Base-by-base conservation (phyloP, 2,113 vertebrate species). In the Mustelus asterias region DNA sequence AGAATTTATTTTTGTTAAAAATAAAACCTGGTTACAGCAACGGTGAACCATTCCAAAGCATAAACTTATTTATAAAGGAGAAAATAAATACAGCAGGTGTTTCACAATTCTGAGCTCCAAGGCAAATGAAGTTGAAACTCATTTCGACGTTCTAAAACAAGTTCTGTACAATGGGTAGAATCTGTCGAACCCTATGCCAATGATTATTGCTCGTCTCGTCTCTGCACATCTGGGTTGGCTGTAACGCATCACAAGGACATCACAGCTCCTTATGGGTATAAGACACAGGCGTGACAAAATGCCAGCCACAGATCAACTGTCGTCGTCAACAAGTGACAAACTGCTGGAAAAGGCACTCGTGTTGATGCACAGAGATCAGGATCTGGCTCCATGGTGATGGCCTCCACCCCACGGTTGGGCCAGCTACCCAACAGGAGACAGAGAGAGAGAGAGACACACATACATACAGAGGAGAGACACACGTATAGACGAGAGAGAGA, bases 321-420 rank as follows among this genome's bases (percentile, higher is more conserved):
- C 16, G n/a, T 65, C 29, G 89, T 65, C 60, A 0, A 5, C n/a
- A 92, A 37, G 33, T 37, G 54, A 60, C 11, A 13, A 16, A 92
- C 14, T 60, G 88, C 88, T 92, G 88, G 88, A 93, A 93, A 93
- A 93, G 89, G 89, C 89, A 93, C 89, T 93, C 63, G 16, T 22
- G 29, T n/a, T 18, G 29, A 93, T 18, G 60, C n/a, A 63, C 11
- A 8, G 37, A 83, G 80, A 83, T 41, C 37, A 41, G 80, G 80
- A 44, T 83, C 80, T 44, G 18, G 80, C 37, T 44, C 37, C 0
- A 83, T 83, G 80, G 37, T 20, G 80, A 41, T 20, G 37, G 7
- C 80, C 80, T 41, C 72, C 72, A 76, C n/a, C 78, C 78, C 78
- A 37, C 0, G 3, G 78, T 41, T n/a, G n/a, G n/a, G 37, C n/a